Evolutionary conservation across 2,113 vertebrate species (phyloP).

Genomic region (Cheilinus undulatus): DNA sequence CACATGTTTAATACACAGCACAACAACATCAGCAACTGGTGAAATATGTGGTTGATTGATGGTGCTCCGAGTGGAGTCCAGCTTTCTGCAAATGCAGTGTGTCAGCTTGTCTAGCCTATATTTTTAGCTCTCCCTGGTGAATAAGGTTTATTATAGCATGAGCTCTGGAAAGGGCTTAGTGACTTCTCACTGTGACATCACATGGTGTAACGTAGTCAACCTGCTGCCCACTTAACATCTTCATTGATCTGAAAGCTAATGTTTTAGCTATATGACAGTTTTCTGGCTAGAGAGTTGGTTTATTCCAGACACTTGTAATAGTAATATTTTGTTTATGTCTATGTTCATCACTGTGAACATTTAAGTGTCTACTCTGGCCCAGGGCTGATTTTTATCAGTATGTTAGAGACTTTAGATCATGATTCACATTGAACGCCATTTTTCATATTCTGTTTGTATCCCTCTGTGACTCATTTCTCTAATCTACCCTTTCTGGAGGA

Average conservation of each 20-base stretch:
- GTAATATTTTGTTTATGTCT: not conserved
- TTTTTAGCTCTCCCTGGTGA: conserved; percentile 72
- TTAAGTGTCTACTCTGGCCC: not conserved
- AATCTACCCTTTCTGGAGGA: conserved; percentile 27
- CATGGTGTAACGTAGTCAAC: conserved; percentile 34
- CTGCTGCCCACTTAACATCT: conserved; percentile 23
- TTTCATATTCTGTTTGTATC: conserved; percentile 10
- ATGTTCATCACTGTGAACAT: conserved; percentile 9
- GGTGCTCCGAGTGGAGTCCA: conserved; percentile 43
- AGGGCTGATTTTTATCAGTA: not conserved
- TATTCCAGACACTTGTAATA: not conserved
- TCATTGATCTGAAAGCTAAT: not conserved
- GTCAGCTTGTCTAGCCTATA: conserved; percentile 75
- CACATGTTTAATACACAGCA: not conserved
- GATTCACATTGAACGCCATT: not conserved
- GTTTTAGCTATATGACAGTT: not conserved
- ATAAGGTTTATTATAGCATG: conserved; percentile 65
- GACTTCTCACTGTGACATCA: conserved; percentile 57
- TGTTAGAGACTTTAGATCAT: conserved; percentile 3
- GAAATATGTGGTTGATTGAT: conserved; percentile 60
- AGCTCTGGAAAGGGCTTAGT: conserved; percentile 57
- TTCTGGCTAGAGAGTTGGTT: not conserved
- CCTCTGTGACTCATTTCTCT: conserved; percentile 5
- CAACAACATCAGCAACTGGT: conserved; percentile 23
- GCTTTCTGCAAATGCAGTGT: conserved; percentile 67